A percentile compares a stretch with the other conserved stretches of the same genome.
phyloP scores from a whole-genome alignment of 2,113 vertebrate genomes.

The Carettochelys insculpta region DNA sequence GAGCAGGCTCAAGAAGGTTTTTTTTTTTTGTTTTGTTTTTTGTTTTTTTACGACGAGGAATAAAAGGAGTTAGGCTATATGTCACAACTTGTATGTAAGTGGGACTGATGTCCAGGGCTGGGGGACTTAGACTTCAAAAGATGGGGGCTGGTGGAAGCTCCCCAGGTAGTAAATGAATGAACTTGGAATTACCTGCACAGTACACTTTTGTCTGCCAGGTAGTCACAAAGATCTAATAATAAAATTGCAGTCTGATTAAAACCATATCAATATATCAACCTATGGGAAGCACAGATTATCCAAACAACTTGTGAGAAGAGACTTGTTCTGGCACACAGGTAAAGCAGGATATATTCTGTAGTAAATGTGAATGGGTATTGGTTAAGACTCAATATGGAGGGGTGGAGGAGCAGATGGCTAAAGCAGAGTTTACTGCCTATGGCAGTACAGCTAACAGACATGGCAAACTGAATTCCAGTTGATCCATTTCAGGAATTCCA shows the following conservation, averaged over 20 bases:
- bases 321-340: conserved; percentile 41
- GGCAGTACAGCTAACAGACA: conserved; percentile 39
- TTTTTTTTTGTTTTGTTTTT: too few relatives aligned
- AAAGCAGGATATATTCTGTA: conserved; percentile 6
- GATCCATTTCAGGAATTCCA: conserved; percentile 53
- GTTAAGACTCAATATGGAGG: conserved; percentile 24
- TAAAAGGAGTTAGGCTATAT: neutral
- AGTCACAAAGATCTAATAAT: neutral
- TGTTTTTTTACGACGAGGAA: neutral
- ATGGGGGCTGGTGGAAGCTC: neutral
- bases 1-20: neutral
- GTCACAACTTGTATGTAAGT: neutral
- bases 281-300: conserved; percentile 16
- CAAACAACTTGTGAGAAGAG: conserved; percentile 19
- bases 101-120: neutral
- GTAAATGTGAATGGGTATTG: conserved; percentile 14
- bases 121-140: neutral
- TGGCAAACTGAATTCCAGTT: conserved; percentile 60
- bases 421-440: conserved; percentile 46
- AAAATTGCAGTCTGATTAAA: neutral
- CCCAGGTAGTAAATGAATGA: neutral
- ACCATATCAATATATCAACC: neutral
- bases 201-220: neutral
- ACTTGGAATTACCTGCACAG: neutral
- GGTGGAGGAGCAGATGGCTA: neutral